Evolutionary conservation across 2,888 invertebrate genomes (phyloP).

Genomic region (Drosophila melanosoma): DNA sequence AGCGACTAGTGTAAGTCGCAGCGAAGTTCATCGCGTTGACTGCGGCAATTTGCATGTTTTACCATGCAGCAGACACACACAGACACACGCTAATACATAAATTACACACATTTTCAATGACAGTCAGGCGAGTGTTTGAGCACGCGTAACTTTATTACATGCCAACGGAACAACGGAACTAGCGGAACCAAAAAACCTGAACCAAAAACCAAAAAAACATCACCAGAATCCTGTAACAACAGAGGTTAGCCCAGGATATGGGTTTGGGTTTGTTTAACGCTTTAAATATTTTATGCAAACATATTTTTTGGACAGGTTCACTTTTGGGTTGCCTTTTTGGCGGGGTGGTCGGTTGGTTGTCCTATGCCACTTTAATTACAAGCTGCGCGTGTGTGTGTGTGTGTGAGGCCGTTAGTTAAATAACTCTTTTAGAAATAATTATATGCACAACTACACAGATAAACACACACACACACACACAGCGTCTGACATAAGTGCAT

Average conservation of each 20-base stretch:
- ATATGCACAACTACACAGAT: constrained; percentile 26
- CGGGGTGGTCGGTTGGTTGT: not conserved
- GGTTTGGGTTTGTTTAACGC: constrained; percentile 3
- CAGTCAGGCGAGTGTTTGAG: constrained; percentile 63
- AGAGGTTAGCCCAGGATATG: constrained; percentile 44
- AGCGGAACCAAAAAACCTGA: constrained; percentile 15
- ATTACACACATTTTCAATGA: constrained; percentile 78
- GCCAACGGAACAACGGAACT: constrained; percentile 27
- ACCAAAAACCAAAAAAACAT: constrained; percentile 17
- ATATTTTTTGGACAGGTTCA: constrained; percentile 55
- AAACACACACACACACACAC: not conserved
- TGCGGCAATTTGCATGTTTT: constrained; percentile 80
- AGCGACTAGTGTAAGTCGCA: constrained; percentile 55
- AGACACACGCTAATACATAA: constrained; percentile 71
- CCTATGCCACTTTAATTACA: constrained; percentile 55
- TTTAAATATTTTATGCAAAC: constrained; percentile 77
- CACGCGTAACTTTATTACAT: constrained; percentile 75
- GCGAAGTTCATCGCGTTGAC: constrained; percentile 77
- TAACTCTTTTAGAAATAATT: constrained; percentile 78
- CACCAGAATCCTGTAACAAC: constrained; percentile 15
- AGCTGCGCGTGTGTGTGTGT: constrained; percentile 27
- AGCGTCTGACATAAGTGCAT: constrained; percentile 43
- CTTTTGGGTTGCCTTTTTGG: constrained; percentile 4
- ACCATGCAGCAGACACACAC: constrained; percentile 59
- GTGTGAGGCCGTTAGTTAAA: constrained; percentile 69